Evolutionary conservation across 2,113 vertebrate species (phyloP).

Genomic region (Hippocampus abdominalis): DNA sequence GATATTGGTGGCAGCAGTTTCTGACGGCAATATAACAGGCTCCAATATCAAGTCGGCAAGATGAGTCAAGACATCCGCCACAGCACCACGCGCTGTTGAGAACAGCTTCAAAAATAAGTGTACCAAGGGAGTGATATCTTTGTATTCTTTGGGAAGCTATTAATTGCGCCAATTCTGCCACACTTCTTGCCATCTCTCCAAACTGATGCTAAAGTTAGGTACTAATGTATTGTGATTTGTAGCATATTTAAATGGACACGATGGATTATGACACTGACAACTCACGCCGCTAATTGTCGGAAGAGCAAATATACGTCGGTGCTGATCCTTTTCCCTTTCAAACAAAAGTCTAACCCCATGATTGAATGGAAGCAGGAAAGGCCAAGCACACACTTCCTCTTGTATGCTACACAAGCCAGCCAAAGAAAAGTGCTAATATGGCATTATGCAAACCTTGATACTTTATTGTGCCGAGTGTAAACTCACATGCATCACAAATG

Average conservation of each 20-base stretch:
- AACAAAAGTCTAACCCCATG: constrained; percentile 19
- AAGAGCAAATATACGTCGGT: background rate
- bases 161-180: too few relatives aligned
- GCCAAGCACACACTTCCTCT: constrained; percentile 16
- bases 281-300: background rate
- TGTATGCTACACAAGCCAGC: constrained; percentile 27
- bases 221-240: too few relatives aligned
- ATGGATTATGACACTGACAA: background rate
- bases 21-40: too few relatives aligned
- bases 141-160: too few relatives aligned
- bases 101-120: too few relatives aligned
- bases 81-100: too few relatives aligned
- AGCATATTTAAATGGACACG: background rate
- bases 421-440: constrained; percentile 11
- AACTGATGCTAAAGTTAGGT: too few relatives aligned
- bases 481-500: constrained; percentile 16
- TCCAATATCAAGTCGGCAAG: too few relatives aligned
- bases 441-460: constrained; percentile 32
- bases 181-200: too few relatives aligned
- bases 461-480: background rate
- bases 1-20: too few relatives aligned
- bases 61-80: too few relatives aligned
- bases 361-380: constrained; percentile 17
- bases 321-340: constrained; percentile 5
- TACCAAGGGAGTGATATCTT: too few relatives aligned